These are phyloP conservation scores for Lophotriccus pileatus DNA, from an alignment of 2,797 vertebrate genomes.

Conservation along the genomic window DNA sequence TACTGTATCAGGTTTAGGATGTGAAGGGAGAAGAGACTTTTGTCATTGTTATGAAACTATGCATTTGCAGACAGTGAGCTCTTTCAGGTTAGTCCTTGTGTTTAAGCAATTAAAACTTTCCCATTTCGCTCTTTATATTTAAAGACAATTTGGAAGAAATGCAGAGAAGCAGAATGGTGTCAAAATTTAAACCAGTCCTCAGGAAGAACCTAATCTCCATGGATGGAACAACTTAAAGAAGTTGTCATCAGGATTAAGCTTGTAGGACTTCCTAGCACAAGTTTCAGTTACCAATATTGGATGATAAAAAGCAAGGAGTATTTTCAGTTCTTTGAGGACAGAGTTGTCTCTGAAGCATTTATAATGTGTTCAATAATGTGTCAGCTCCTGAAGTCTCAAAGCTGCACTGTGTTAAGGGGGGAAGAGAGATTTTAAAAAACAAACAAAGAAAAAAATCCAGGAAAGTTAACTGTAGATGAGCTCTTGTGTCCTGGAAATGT, in stretches of 20 bases:
- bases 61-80: background rate
- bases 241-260: background rate
- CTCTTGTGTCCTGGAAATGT: background rate
- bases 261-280: background rate
- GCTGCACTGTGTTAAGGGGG: background rate
- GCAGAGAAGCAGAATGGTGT: background rate
- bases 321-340: background rate
- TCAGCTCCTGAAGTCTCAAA: background rate
- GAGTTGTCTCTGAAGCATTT: background rate
- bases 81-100: background rate
- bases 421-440: background rate
- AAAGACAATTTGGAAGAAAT: background rate
- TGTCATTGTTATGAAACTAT: background rate
- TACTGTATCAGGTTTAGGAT: background rate
- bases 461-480: background rate
- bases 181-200: background rate
- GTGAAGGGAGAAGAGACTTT: background rate
- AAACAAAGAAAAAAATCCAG: too few species aligned
- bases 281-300: background rate
- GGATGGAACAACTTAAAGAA: background rate
- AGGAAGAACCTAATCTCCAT: background rate
- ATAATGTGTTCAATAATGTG: background rate
- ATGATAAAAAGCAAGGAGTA: background rate
- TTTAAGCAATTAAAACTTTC: background rate
- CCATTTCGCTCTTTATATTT: background rate